Percentiles rank a stretch among this genome's conserved stretches.
Conservation (phyloP, 2,888 invertebrate species). For the Cordilura impudica region DNA sequence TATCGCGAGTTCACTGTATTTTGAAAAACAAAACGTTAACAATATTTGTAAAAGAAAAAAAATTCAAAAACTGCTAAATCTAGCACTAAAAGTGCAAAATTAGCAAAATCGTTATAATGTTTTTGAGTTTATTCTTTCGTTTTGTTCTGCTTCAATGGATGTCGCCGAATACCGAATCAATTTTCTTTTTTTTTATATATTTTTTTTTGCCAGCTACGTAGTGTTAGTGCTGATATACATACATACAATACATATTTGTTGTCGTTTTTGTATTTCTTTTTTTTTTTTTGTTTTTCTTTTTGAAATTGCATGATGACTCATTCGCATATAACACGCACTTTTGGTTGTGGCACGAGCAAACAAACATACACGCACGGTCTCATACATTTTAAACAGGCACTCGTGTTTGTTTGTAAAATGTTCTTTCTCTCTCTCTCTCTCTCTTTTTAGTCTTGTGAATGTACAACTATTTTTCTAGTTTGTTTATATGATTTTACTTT, state of each 20-base stretch:
- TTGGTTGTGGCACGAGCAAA: conserved; percentile 36
- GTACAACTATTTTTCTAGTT: conserved; percentile 23
- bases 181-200: conserved; percentile 18
- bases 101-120: too few species aligned
- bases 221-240: not conserved
- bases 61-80: too few species aligned
- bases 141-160: conserved; percentile 29
- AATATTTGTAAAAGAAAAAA: too few species aligned
- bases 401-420: too few species aligned
- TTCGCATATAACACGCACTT: conserved; percentile 57
- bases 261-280: conserved; percentile 32
- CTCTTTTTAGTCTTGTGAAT: not conserved
- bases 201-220: conserved; percentile 30
- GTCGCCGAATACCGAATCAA: conserved; percentile 41
- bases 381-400: too few species aligned
- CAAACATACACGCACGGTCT: conserved; percentile 1
- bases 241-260: conserved; percentile 8
- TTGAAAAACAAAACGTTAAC: too few species aligned
- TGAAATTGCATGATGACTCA: conserved; percentile 59
- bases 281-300: conserved; percentile 35
- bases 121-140: conserved; percentile 6
- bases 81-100: too few species aligned
- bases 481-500: conserved; percentile 24
- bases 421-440: too few species aligned
- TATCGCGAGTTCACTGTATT: too few species aligned